Percentiles rank a stretch among this genome's conserved stretches.
Conservation (phyloP, 2,113 vertebrate genomes). For the Aldabrachelys gigantea region DNA sequence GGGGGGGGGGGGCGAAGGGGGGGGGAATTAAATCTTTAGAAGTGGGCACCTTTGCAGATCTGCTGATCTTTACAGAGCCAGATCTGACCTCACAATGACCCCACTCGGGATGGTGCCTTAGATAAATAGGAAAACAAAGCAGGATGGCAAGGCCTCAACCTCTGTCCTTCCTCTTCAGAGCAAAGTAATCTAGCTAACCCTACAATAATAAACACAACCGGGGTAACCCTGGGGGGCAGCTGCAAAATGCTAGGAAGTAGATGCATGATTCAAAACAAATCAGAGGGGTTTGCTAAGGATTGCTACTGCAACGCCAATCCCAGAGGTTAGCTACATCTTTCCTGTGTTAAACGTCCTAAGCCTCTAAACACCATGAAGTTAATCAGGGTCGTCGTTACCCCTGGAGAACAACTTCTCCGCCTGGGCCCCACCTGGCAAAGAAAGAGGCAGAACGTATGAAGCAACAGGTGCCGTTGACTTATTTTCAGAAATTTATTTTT, state of each 20-base stretch:
- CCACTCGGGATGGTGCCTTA: background rate
- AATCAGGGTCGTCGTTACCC: background rate
- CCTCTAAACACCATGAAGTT: background rate
- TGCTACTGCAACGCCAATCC: too few relatives aligned
- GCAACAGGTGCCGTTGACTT: background rate
- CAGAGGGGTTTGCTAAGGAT: background rate
- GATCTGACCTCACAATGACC: background rate
- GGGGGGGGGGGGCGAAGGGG: fast-evolving
- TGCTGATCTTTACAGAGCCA: background rate
- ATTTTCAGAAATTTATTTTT: background rate
- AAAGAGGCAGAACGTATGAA: background rate
- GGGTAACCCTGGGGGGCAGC: background rate
- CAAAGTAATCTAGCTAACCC: background rate
- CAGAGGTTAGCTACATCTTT: background rate
- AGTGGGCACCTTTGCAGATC: background rate
- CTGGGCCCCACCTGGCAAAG: background rate
- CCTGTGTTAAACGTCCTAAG: background rate
- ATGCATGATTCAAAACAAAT: background rate
- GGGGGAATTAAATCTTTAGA: too few relatives aligned
- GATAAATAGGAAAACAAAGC: slow-evolving; percentile 15
- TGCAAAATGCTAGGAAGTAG: background rate
- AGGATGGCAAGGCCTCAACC: background rate
- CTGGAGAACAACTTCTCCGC: background rate
- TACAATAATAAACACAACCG: background rate
- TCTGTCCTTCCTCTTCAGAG: background rate